Conservation (phyloP, 2,888 invertebrate genomes). For the Flexamia atlantica region DNA sequence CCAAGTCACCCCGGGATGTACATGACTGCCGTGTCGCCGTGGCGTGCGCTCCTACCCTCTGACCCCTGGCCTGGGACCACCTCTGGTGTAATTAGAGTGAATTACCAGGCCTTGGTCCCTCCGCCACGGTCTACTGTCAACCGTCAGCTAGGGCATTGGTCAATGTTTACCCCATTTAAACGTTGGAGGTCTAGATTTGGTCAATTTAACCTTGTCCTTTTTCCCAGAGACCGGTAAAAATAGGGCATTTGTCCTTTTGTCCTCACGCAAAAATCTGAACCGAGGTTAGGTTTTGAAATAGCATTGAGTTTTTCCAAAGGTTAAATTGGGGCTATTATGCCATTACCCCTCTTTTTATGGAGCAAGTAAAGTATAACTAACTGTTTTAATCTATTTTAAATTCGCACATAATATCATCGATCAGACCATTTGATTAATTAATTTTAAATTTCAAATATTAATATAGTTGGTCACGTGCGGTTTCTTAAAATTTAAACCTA, state of each 20-base stretch:
- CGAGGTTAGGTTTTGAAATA: too few species aligned
- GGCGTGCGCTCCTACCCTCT: background rate
- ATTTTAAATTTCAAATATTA: too few species aligned
- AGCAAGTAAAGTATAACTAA: too few species aligned
- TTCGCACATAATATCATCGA: too few species aligned
- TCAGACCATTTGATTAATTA: too few species aligned
- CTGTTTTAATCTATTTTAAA: too few species aligned
- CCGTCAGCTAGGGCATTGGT: background rate
- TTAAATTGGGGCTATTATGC: too few species aligned
- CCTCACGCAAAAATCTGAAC: background rate
- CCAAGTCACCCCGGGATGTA: too few species aligned
- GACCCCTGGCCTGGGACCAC: background rate
- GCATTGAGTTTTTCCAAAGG: too few species aligned
- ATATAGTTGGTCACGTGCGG: too few species aligned
- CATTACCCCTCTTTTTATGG: too few species aligned
- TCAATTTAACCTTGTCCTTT: background rate
- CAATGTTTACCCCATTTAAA: background rate
- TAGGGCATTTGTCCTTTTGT: background rate
- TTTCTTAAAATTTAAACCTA: too few species aligned
- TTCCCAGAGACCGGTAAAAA: background rate
- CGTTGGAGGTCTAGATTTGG: background rate
- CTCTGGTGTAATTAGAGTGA: background rate
- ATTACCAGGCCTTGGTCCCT: conserved; percentile 10
- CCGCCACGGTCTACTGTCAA: background rate
- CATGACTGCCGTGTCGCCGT: conserved; percentile 7